These are phyloP conservation scores for Siphlonurus alternatus DNA, from an alignment of 2,888 invertebrate species.

Conservation along the genomic window DNA sequence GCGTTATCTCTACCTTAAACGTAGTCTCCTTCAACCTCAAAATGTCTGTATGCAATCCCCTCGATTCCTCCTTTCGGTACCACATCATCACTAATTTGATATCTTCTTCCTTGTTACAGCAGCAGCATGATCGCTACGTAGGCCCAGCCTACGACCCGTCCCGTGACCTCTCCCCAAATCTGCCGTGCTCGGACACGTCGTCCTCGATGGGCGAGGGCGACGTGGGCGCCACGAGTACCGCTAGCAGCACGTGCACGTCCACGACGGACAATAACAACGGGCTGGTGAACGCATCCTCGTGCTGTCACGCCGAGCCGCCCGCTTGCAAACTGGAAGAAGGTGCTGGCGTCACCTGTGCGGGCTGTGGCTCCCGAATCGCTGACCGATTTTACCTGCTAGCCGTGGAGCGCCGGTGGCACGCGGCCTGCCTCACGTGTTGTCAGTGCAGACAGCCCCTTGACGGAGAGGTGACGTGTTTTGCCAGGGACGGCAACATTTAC, in stretches of 20 bases:
- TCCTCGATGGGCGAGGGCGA: neutral
- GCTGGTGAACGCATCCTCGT: neutral
- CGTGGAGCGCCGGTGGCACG: slow-evolving; percentile 86
- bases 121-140: slow-evolving; percentile 45
- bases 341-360: slow-evolving; percentile 46
- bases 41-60: too few relatives aligned
- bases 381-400: slow-evolving; percentile 86
- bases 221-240: neutral
- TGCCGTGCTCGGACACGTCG: slow-evolving; percentile 44
- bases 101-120: slow-evolving; percentile 32
- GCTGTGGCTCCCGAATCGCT: slow-evolving; percentile 70
- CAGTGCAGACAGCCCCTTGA: slow-evolving; percentile 81
- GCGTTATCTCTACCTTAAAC: too few relatives aligned
- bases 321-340: slow-evolving; percentile 24
- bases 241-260: neutral
- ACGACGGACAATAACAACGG: neutral
- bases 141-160: slow-evolving; percentile 45
- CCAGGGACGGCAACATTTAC: slow-evolving; percentile 82
- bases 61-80: too few relatives aligned
- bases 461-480: slow-evolving; percentile 82
- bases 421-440: slow-evolving; percentile 75
- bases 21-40: too few relatives aligned
- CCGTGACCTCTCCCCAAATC: slow-evolving; percentile 54
- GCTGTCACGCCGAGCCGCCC: slow-evolving; percentile 19
- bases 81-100: too few relatives aligned